Evolutionary conservation across 92 coral and sea anemone genomes (phyloP).

Genomic region (Umimayanthus kanabou): DNA sequence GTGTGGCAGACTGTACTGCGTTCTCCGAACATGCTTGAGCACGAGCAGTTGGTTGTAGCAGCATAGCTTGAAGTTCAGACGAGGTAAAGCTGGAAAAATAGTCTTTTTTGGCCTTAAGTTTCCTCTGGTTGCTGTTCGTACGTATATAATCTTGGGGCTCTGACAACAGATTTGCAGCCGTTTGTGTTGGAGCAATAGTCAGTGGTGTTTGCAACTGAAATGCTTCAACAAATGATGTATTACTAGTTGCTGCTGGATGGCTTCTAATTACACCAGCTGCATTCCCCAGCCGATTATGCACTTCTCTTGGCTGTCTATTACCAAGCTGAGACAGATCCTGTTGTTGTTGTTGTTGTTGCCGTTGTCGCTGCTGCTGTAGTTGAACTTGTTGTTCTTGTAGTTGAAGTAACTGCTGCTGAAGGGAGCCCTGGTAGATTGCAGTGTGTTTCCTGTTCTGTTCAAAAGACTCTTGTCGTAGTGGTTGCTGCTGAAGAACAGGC

Average conservation of each 20-base stretch:
- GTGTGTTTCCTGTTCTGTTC: neutral
- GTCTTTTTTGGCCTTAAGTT: slow-evolving; percentile 55
- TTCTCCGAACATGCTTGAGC: neutral
- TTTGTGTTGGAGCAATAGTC: neutral
- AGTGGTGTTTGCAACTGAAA: neutral
- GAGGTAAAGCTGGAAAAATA: slow-evolving; percentile 89
- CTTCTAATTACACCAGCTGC: neutral
- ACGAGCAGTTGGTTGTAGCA: slow-evolving; percentile 47
- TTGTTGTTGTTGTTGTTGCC: slow-evolving; percentile 30
- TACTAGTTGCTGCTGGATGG: neutral
- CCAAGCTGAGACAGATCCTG: slow-evolving; percentile 1
- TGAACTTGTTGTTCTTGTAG: slow-evolving; percentile 46
- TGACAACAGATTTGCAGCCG: neutral
- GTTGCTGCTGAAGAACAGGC: slow-evolving; percentile 23
- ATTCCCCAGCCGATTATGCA: neutral
- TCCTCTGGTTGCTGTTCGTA: slow-evolving; percentile 27
- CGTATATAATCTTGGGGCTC: neutral
- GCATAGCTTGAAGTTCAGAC: slow-evolving; percentile 74
- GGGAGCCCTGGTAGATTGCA: slow-evolving; percentile 20
- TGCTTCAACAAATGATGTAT: neutral
- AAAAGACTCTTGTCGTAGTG: slow-evolving; percentile 26
- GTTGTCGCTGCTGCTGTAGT: slow-evolving; percentile 35
- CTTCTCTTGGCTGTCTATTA: neutral
- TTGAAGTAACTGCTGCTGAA: slow-evolving; percentile 39
- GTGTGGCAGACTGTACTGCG: slow-evolving; percentile 8